phyloP scores from a whole-genome alignment of 2,113 vertebrate genomes.

The Rhinichthys klamathensis region DNA sequence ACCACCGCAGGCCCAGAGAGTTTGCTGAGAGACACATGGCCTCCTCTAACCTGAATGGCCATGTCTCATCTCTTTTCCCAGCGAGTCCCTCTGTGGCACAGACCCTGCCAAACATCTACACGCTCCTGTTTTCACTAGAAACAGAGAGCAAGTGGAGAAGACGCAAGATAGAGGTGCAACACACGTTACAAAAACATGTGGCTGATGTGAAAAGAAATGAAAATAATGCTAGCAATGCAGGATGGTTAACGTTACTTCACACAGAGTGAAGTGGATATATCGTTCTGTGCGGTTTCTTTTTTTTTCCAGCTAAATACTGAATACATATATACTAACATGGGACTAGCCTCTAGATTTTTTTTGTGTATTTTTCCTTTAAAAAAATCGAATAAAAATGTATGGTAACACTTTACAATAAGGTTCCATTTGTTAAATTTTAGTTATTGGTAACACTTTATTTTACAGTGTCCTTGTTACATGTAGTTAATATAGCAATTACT shows the following conservation, averaged over 20 bases:
- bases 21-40: neutral
- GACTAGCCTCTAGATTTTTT: neutral
- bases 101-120: constrained; percentile 14
- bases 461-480: too few relatives aligned
- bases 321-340: neutral
- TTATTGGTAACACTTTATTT: too few relatives aligned
- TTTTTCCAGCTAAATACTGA: neutral
- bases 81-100: neutral
- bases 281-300: neutral
- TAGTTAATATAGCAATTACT: too few relatives aligned
- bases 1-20: neutral
- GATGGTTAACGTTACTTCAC: neutral
- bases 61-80: neutral
- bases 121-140: constrained; percentile 3
- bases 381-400: neutral
- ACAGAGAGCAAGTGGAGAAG: constrained; percentile 14
- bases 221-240: neutral
- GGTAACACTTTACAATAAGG: too few relatives aligned
- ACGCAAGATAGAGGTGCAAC: constrained; percentile 26
- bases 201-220: neutral
- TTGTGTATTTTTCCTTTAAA: neutral
- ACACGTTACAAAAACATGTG: constrained; percentile 10
- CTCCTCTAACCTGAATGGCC: neutral
- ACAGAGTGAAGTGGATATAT: neutral
- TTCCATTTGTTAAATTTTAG: too few relatives aligned